Base-by-base conservation (phyloP, 2,888 invertebrate genomes). In the Itoplectis maculator region DNA sequence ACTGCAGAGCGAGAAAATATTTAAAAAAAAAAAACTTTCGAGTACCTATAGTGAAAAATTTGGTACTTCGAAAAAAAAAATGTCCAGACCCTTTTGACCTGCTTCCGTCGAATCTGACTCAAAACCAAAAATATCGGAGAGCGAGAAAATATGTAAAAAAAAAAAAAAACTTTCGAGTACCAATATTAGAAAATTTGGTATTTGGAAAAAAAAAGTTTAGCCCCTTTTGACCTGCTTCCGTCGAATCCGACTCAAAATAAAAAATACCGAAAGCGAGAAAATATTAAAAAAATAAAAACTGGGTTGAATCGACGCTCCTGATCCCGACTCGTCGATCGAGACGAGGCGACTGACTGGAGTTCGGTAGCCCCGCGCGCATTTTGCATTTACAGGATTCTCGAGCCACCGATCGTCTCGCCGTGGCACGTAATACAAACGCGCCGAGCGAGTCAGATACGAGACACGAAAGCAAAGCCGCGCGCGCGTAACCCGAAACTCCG, bases 401-500 rank as follows among this genome's bases (percentile, higher is more conserved):
- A 20, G 35, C 37, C n/a, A n/a, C n/a, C n/a, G n/a, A 15, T 2
- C 61, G 54, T 54, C 61, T 23, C 23, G 42, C 11, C 9, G 29
- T 42, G 20, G 3, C 42, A 23, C 23, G 42, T 45, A 45, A 20
- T 65, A 65, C 45, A 65, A 42, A 65, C 65, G 65, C 65, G n/a
- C n/a, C n/a, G 45, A 65, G n/a, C 5, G 35, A 20, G 51, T 18
- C 20, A 51, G 35, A 56, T 7, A 8, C 23, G 13, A 59, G 72
- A 61, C 18, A 35, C 11, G 54, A 45, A 42, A 78, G 79, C 74
- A 83, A 82, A 85, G 77, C 77, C 80, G 61, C 70, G 86, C 85
- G 85, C 80, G 61, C 70, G 86, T 85, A 86, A 85, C 72, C 61
- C 82, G 86, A 86, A 85, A 86, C 82, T 84, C n/a, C 69, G 61